Base-by-base conservation (phyloP, 2,888 invertebrate species). In the Trissonchulus sp. region DNA sequence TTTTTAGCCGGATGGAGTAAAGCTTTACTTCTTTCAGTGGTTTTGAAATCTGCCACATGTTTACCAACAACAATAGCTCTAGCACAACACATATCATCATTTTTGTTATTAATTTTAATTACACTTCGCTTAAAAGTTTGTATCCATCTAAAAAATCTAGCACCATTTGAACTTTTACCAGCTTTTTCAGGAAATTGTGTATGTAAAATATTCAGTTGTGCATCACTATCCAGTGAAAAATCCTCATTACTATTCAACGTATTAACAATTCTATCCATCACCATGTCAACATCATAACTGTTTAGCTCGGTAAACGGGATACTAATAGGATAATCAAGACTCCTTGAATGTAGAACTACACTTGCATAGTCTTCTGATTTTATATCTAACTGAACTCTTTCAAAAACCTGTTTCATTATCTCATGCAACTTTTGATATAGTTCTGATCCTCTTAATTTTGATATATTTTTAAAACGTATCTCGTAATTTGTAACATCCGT, bases 291-390 rank as follows among this genome's bases (percentile, higher is more conserved):
- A 15, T 30, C 28, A 65, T 31, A 65, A 3, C 34, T 8, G 3
- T 65, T 34, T 34, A 65, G 8, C 31, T 65, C 34, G 65, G 34
- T 65, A 34, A 31, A 65, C 8, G 65, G 65, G 34, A 65, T 65
- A 65, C 65, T 65, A 65, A 65, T 65, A 18, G 65, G 65, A 65
- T 65, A 65, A 30, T 65, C 18, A 31, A 65, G 34, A 65, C n/a
- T 65, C 3, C 8, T 8, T 15, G 15, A 31, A 31, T 65, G 65
- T 18, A 65, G 28, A n/a, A 65, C 65, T 15, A 65, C 3, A 31
- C 65, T 8, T 15, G 34, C 28, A 30, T 65, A 65, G n/a, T 65
- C 65, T 31, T 65, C 8, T 31, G 15, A 8, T 34, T n/a, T 8
- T 31, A 65, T 65, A n/a, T 65, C 8, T 8, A 18, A 8, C 34